These are phyloP conservation scores for Paedocypris micromegethes DNA, from an alignment of 2,797 vertebrate genomes.

Conservation along the genomic window DNA sequence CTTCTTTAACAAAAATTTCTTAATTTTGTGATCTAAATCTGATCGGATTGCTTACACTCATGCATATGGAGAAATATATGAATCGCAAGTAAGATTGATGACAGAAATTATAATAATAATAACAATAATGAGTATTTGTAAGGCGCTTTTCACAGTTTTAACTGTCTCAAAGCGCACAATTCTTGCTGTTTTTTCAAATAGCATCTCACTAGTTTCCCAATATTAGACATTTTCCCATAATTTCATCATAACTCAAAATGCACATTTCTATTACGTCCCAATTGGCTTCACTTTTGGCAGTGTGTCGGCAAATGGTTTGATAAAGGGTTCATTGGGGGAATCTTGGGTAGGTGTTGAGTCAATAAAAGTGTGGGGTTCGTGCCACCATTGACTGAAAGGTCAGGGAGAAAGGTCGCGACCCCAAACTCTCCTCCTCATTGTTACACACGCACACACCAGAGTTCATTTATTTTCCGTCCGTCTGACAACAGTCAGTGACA, in stretches of 20 bases:
- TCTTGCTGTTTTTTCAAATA: neutral
- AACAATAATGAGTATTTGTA: too few species aligned
- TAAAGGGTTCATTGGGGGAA: slow-evolving; percentile 30
- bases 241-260: too few species aligned
- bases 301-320: slow-evolving; percentile 11
- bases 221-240: too few species aligned
- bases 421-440: slow-evolving; percentile 50
- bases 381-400: slow-evolving; percentile 60
- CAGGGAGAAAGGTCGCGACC: slow-evolving; percentile 55
- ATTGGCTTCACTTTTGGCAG: slow-evolving; percentile 2
- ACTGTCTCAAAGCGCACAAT: too few species aligned
- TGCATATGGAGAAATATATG: neutral
- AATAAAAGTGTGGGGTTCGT: slow-evolving; percentile 65
- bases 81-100: neutral
- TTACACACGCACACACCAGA: slow-evolving; percentile 28
- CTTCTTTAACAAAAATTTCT: too few species aligned
- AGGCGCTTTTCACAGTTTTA: too few species aligned
- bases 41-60: neutral
- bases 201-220: too few species aligned
- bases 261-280: neutral
- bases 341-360: slow-evolving; percentile 54
- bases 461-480: slow-evolving; percentile 51
- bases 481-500: slow-evolving; percentile 45
- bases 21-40: too few species aligned
- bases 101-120: too few species aligned